These are phyloP conservation scores for Mustela nigripes DNA, from an alignment of 2,113 vertebrate genomes.

Conservation along the genomic window DNA sequence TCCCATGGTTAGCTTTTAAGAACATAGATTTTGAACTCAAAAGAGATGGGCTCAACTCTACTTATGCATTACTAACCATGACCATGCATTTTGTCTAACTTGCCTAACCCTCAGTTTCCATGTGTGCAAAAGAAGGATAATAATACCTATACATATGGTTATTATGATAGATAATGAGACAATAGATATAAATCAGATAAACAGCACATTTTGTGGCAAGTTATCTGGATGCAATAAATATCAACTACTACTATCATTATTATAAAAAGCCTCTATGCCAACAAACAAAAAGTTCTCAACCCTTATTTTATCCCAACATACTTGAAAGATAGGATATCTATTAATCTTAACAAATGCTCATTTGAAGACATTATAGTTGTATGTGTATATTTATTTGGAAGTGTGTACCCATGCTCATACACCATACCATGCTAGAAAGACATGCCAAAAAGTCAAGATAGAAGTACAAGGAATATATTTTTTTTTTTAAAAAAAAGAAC, in stretches of 20 bases:
- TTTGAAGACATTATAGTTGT: background rate
- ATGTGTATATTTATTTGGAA: background rate
- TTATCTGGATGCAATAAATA: background rate
- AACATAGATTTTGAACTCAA: background rate
- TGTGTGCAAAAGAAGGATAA: background rate
- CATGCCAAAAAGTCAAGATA: background rate
- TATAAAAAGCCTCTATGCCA: background rate
- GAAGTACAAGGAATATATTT: background rate
- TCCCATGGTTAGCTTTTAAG: background rate
- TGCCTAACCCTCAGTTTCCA: background rate
- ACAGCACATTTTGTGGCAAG: background rate
- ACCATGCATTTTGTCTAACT: background rate
- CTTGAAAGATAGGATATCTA: background rate
- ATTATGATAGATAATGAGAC: background rate
- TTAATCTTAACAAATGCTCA: background rate
- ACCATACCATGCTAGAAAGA: background rate
- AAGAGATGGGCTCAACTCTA: background rate
- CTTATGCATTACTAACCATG: background rate
- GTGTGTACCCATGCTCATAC: background rate
- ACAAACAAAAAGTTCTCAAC: background rate
- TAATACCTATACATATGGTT: background rate
- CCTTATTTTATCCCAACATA: background rate
- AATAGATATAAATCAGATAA: background rate
- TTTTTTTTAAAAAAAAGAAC: background rate
- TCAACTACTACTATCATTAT: background rate